phyloP scores from a whole-genome alignment of 2,113 vertebrate genomes.

The Lamprologus sp. region DNA sequence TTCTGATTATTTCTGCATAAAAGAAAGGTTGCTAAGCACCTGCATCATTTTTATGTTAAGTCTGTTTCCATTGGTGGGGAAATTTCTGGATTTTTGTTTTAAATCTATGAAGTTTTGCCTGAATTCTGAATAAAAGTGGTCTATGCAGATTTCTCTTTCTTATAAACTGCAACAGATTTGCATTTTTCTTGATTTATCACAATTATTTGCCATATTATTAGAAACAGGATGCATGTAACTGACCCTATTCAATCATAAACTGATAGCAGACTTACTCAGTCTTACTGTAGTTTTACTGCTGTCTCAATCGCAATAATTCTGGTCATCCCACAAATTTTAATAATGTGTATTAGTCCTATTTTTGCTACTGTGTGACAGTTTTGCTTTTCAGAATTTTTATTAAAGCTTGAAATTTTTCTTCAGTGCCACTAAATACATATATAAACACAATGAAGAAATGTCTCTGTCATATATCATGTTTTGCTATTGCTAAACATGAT shows the following conservation, averaged over 20 bases:
- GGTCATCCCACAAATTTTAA: not conserved
- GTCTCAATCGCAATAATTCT: not conserved
- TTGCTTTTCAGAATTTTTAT: not conserved
- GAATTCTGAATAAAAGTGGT: not conserved
- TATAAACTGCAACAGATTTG: not conserved
- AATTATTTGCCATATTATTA: not conserved
- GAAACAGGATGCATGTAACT: not conserved
- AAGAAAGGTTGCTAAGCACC: not conserved
- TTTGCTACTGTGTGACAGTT: not conserved
- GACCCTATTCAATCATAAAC: not conserved
- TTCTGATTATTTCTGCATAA: not conserved
- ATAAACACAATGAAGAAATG: not conserved
- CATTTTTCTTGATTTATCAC: not conserved
- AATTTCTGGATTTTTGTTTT: not conserved
- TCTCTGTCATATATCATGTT: not conserved
- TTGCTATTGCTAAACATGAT: not conserved
- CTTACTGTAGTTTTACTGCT: not conserved
- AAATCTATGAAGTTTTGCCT: not conserved
- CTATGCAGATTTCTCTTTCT: not conserved
- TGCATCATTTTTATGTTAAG: not conserved
- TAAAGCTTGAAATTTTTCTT: not conserved
- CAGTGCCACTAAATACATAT: not conserved
- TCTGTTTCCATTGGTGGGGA: not conserved
- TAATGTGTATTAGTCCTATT: not conserved
- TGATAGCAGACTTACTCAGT: not conserved